A percentile compares a stretch with the other conserved stretches of the same genome.
Evolutionary conservation across 2,888 invertebrate species (phyloP).

Genomic region (Drosophila barbarae): DNA sequence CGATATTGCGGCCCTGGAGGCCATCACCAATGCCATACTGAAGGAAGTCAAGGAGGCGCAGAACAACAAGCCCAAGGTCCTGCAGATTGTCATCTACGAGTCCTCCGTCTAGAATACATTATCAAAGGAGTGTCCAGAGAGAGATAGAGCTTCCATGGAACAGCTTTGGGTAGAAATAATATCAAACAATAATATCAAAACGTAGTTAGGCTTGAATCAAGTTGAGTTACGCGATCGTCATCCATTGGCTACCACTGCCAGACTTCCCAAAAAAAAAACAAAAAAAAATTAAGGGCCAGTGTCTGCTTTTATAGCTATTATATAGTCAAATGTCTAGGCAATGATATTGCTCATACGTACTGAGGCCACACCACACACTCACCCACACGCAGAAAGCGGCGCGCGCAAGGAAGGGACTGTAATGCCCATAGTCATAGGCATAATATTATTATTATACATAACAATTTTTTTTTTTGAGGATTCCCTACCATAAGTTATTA

Average conservation of each 20-base stretch:
- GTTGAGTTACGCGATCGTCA: constrained; percentile 20
- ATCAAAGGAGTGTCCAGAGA: neutral
- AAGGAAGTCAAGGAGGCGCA: constrained; percentile 85
- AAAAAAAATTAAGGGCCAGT: constrained; percentile 6
- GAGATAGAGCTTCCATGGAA: constrained; percentile 27
- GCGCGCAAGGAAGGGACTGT: constrained; percentile 15
- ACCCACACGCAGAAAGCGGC: neutral
- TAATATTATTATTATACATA: neutral
- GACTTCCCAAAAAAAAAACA: constrained; percentile 14
- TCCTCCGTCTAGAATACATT: constrained; percentile 85
- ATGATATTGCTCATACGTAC: constrained; percentile 64
- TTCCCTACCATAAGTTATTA: constrained; percentile 25
- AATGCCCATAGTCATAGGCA: constrained; percentile 14
- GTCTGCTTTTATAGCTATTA: constrained; percentile 30
- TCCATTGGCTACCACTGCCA: constrained; percentile 30
- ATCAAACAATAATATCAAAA: constrained; percentile 16
- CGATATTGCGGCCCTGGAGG: constrained; percentile 84
- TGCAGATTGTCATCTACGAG: constrained; percentile 93
- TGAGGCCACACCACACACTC: constrained; percentile 42
- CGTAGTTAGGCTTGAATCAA: constrained; percentile 36
- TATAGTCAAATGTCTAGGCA: constrained; percentile 55
- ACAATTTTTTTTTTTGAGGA: constrained; percentile 28
- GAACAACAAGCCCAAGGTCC: constrained; percentile 81
- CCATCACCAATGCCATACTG: constrained; percentile 83
- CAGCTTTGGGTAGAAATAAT: constrained; percentile 14